A percentile compares a stretch with the other conserved stretches of the same genome.
These are phyloP conservation scores for Halictus ligatus DNA, from an alignment of 2,888 invertebrate genomes.

Conservation along the genomic window DNA sequence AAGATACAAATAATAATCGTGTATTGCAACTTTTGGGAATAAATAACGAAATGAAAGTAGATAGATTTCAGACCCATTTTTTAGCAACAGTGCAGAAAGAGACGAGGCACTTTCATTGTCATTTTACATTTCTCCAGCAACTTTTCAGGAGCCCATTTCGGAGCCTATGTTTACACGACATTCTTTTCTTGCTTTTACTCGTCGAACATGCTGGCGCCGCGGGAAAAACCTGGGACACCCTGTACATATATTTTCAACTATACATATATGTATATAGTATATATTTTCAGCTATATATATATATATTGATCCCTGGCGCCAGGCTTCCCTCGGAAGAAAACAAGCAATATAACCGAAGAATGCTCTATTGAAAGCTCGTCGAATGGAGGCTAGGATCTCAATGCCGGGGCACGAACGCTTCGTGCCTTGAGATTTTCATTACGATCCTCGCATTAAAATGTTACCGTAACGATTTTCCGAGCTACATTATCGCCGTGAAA, in stretches of 20 bases:
- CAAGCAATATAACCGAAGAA: slow-evolving; percentile 65
- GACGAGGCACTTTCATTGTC: background rate
- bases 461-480: slow-evolving; percentile 12
- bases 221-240: background rate
- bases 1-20: background rate
- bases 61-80: background rate
- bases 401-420: background rate
- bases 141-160: background rate
- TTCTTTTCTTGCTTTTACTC: slow-evolving; percentile 2
- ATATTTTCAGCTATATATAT: background rate
- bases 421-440: slow-evolving; percentile 23
- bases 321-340: slow-evolving; percentile 58
- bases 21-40: background rate
- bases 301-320: slow-evolving; percentile 57
- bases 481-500: background rate
- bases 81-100: background rate
- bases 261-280: background rate
- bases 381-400: slow-evolving; percentile 43
- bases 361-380: slow-evolving; percentile 66
- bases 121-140: background rate
- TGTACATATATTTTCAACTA: background rate
- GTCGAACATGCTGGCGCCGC: background rate
- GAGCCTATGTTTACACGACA: background rate
- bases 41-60: too few species aligned
- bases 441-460: slow-evolving; percentile 21